These are phyloP conservation scores for Xanthia icteritia DNA, from an alignment of 2,888 invertebrate species.

Conservation along the genomic window DNA sequence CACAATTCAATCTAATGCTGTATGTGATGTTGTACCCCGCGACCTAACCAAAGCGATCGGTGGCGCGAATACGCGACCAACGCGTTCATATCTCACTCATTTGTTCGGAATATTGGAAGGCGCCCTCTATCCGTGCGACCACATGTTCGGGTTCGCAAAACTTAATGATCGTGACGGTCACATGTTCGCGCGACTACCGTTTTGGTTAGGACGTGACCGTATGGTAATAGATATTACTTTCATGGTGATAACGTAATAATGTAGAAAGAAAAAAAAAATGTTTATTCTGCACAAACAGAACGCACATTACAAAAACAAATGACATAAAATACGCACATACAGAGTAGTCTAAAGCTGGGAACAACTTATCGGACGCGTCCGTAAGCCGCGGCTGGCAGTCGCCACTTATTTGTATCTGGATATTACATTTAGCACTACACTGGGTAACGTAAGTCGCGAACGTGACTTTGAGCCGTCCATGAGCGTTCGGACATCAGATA, in stretches of 20 bases:
- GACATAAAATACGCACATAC: too few species aligned
- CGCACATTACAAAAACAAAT: too few species aligned
- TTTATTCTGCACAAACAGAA: too few species aligned
- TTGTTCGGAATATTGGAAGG: neutral
- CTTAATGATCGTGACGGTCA: neutral
- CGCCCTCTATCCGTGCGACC: neutral
- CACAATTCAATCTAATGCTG: neutral
- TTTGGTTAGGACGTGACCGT: neutral
- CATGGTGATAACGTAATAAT: neutral
- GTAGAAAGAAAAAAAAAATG: too few species aligned
- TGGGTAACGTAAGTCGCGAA: too few species aligned
- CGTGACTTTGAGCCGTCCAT: too few species aligned
- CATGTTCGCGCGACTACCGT: neutral
- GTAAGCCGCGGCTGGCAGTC: too few species aligned
- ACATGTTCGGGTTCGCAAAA: neutral
- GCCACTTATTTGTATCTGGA: too few species aligned
- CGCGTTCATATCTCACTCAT: neutral
- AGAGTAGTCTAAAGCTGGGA: too few species aligned
- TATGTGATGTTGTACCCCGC: neutral
- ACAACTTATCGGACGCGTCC: too few species aligned
- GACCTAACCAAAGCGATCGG: neutral
- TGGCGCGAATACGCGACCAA: neutral
- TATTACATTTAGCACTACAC: too few species aligned
- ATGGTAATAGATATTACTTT: neutral
- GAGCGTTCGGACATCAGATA: too few species aligned